Evolutionary conservation across 2,113 vertebrate species (phyloP).

Genomic region (Semicossyphus pulcher): DNA sequence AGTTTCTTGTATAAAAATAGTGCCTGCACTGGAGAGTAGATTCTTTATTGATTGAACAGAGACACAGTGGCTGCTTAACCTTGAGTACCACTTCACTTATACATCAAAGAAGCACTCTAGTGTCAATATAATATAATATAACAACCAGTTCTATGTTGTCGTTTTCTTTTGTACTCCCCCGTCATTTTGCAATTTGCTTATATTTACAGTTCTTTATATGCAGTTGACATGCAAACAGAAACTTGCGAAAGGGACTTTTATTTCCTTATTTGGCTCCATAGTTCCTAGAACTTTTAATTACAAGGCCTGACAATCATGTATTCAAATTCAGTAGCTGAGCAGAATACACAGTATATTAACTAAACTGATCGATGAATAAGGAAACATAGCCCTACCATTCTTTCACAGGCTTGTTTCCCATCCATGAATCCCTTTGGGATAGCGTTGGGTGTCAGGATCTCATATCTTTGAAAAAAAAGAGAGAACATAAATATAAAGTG

Average conservation of each 20-base stretch:
- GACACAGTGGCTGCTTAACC: not conserved
- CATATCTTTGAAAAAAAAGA: conserved; percentile 86
- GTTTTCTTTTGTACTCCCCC: no score
- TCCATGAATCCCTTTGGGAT: conserved; percentile 99
- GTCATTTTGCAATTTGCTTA: no score
- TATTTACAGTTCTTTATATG: no score
- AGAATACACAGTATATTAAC: no score
- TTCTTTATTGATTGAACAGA: not conserved
- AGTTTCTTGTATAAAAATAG: no score
- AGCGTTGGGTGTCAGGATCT: conserved; percentile 97
- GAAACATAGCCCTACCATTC: conserved; percentile 87
- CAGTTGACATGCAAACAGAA: no score
- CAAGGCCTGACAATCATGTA: no score
- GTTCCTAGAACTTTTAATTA: no score
- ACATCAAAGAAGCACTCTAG: not conserved
- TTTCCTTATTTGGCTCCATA: no score
- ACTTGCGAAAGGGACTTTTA: no score
- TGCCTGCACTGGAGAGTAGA: not conserved
- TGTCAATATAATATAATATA: not conserved
- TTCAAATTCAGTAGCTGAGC: no score
- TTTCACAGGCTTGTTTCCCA: conserved; percentile 97
- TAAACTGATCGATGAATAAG: not conserved
- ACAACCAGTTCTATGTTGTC: no score
- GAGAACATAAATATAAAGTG: conserved; percentile 8
- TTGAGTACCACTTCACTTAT: not conserved